Base-by-base conservation (phyloP, 30 jellyfish, hydroid and myxozoan genomes). In the Chrysaora quinquecirrha region DNA sequence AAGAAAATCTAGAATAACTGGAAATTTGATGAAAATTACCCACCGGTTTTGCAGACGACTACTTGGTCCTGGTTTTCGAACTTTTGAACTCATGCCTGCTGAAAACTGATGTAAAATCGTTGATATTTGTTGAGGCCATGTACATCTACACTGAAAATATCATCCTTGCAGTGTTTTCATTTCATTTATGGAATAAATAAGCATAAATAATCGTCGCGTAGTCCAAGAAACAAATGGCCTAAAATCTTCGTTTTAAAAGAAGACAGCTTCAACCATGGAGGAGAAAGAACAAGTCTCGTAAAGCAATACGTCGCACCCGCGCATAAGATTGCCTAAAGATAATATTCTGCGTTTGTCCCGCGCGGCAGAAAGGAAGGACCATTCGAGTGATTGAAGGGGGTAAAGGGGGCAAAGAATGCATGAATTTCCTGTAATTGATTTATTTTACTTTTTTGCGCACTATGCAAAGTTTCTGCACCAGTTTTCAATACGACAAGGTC, bases 81-180 rank as follows among this genome's bases (percentile, higher is more conserved):
- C 19, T 82, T 71, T 82, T 14, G 92, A 68, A 82, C 78, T 82
- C 92, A 82, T 82, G 73, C 52, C 62, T 70, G 85, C 73, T 11
- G 49, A 52, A 3, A 68, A 46, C 56, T 70, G 84, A 24, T 32
- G 78, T 24, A 48, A 82, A 61, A 49, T 68, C 79, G 92, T 43
- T 49, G 46, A 22, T 70, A 54, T 49, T 19, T 48, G 61, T 28
- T 70, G 85, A 68, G 33, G 85, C 92, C 92, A 82, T 82, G 92
- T 82, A 82, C 85, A 64, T 52, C 29, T 52, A 20, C 9, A 9
- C 25, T 52, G 24, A 20, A 16, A 10, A 52, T 19, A 4, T 19
- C 68, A 52, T 52, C 29, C 29, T 20, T 10, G 7, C 19, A 3
- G 6, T 4, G 7, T 19, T 20, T 52, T 52, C 68, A 43, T 43